Percentiles rank a stretch among this genome's conserved stretches.
Conservation (phyloP, 2,113 vertebrate genomes). For the Lutjanus erythropterus region DNA sequence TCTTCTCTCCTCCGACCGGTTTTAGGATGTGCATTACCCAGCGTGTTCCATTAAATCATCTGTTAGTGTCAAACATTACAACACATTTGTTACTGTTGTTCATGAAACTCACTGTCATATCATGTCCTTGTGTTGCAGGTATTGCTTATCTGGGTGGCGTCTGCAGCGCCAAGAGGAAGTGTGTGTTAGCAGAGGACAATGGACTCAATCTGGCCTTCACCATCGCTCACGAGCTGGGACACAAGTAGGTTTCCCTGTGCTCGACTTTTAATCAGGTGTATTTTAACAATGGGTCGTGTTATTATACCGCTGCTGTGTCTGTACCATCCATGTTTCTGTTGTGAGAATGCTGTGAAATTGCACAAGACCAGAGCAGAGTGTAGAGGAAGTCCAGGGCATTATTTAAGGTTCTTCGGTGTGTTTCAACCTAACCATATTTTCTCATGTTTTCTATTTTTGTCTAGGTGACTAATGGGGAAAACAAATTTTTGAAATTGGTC, state of each 20-base stretch:
- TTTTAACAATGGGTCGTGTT: not conserved
- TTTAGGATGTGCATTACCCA: not conserved
- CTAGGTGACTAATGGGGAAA: too few relatives aligned
- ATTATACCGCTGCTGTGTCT: not conserved
- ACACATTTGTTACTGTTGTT: not conserved
- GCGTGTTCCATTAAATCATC: not conserved
- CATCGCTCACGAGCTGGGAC: slow-evolving; percentile 98
- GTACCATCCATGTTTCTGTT: not conserved
- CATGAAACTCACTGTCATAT: slow-evolving; percentile 18
- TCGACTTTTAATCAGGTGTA: not conserved
- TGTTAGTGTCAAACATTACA: not conserved
- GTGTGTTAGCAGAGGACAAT: slow-evolving; percentile 97
- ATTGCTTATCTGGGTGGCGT: slow-evolving; percentile 96
- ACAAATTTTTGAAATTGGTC: too few relatives aligned
- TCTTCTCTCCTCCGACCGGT: too few relatives aligned
- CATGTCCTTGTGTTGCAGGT: slow-evolving; percentile 81
- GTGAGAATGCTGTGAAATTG: not conserved
- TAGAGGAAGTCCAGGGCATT: not conserved
- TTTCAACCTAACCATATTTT: too few relatives aligned
- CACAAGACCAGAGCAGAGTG: not conserved
- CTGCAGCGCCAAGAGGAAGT: slow-evolving; percentile 96
- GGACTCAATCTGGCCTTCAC: slow-evolving; percentile 98
- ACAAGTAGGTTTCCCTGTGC: slow-evolving; percentile 90
- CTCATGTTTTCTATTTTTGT: too few relatives aligned
- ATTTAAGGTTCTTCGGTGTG: too few relatives aligned